Conservation (phyloP, 2,888 invertebrate genomes). For the Cataglyphis rosenhaueri region DNA sequence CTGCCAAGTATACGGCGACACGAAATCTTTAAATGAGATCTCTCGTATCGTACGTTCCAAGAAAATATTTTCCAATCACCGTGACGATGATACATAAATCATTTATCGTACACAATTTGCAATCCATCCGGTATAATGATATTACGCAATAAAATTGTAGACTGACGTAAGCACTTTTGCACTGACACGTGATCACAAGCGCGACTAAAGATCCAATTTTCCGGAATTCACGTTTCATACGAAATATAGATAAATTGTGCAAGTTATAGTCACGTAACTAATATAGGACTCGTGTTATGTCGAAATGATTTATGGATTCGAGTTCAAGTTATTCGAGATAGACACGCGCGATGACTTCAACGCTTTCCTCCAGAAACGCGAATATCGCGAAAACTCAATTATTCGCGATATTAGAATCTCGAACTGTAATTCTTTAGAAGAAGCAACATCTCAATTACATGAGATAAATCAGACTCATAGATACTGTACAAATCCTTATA, state of each 20-base stretch:
- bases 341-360: neutral
- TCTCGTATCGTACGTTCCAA: conserved; percentile 17
- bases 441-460: neutral
- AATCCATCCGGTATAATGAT: conserved; percentile 49
- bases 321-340: conserved; percentile 2
- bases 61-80: conserved; percentile 11
- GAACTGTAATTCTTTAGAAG: neutral
- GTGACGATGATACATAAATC: conserved; percentile 58
- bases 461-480: neutral
- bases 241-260: conserved; percentile 1
- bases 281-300: neutral
- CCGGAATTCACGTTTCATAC: neutral
- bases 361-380: neutral
- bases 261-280: neutral
- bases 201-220: conserved; percentile 19
- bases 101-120: conserved; percentile 49
- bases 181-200: conserved; percentile 5
- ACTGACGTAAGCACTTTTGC: conserved; percentile 35
- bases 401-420: neutral
- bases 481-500: neutral
- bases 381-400: neutral
- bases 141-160: conserved; percentile 53
- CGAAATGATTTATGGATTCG: conserved; percentile 11
- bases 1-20: conserved; percentile 30
- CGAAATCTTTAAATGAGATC: conserved; percentile 44